Conservation (phyloP, 2,888 invertebrate genomes). For the Synanthedon tipuliformis region DNA sequence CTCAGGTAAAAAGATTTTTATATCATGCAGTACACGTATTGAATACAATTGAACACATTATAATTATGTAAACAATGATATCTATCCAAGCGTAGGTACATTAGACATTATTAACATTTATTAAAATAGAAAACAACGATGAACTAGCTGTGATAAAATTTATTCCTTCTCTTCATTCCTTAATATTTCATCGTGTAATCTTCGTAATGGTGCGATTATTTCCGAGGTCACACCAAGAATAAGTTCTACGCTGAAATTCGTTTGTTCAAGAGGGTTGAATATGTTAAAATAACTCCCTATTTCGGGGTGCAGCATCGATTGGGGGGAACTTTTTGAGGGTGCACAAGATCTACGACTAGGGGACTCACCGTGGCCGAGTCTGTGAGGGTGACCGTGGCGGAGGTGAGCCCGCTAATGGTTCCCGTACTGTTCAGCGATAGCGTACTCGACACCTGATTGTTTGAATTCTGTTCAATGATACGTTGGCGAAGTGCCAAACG, state of each 20-base stretch:
- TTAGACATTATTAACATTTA: too few relatives aligned
- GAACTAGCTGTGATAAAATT: too few relatives aligned
- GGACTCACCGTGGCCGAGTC: conserved; percentile 70
- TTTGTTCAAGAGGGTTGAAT: conserved; percentile 18
- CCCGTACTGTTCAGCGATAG: conserved; percentile 30
- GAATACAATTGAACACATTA: too few relatives aligned
- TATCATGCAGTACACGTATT: too few relatives aligned
- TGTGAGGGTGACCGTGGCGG: conserved; percentile 64
- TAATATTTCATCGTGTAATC: too few relatives aligned
- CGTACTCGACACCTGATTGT: conserved; percentile 56
- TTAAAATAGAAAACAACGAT: too few relatives aligned
- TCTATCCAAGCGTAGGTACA: too few relatives aligned
- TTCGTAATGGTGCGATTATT: too few relatives aligned
- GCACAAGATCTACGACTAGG: conserved; percentile 47
- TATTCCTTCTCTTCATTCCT: too few relatives aligned
- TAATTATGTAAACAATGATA: too few relatives aligned
- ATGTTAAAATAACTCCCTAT: conserved; percentile 50
- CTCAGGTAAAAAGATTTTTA: too few relatives aligned
- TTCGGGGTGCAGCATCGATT: conserved; percentile 54
- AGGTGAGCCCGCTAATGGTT: conserved; percentile 51
- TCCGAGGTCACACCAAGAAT: too few relatives aligned
- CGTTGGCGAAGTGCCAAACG: conserved; percentile 84
- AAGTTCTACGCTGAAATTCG: neutral
- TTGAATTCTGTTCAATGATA: conserved; percentile 76
- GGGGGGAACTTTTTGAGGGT: conserved; percentile 58